A percentile compares a stretch with the other conserved stretches of the same genome.
Conservation (phyloP, 2,888 invertebrate species). For the Julus scanicus region DNA sequence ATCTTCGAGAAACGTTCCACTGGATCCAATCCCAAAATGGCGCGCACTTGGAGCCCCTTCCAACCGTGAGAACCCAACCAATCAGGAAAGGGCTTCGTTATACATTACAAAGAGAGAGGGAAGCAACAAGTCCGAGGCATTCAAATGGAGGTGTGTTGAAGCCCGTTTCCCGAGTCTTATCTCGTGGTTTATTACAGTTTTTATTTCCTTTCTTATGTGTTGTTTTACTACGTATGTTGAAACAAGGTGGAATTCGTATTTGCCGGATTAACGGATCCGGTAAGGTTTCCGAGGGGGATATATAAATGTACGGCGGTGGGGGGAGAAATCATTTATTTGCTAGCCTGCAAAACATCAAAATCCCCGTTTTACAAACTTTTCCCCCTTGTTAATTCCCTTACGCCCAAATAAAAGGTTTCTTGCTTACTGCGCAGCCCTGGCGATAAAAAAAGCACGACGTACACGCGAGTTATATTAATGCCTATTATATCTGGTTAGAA, state of each 20-base stretch:
- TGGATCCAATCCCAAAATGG: no score
- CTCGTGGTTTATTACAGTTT: constrained; percentile 4
- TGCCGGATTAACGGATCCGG: background rate
- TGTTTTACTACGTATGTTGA: constrained; percentile 17
- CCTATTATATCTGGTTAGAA: constrained; percentile 28
- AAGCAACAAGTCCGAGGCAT: constrained; percentile 9
- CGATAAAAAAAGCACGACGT: constrained; percentile 6
- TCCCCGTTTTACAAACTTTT: background rate
- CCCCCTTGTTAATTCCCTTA: background rate
- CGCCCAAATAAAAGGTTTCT: background rate
- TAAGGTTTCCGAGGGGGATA: constrained; percentile 9
- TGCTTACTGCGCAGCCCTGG: background rate
- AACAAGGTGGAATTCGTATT: background rate
- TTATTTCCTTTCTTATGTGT: constrained; percentile 26
- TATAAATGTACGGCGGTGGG: background rate
- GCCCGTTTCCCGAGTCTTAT: background rate
- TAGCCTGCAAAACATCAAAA: background rate
- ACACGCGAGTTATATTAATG: constrained; percentile 20
- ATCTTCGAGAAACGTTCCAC: no score
- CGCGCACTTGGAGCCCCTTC: no score
- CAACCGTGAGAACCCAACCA: no score
- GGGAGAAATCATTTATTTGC: background rate
- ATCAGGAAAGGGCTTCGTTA: no score
- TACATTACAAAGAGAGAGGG: no score
- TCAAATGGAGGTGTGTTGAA: background rate